These are phyloP conservation scores for Hymenopus coronatus DNA, from an alignment of 2,888 invertebrate species.

Conservation along the genomic window DNA sequence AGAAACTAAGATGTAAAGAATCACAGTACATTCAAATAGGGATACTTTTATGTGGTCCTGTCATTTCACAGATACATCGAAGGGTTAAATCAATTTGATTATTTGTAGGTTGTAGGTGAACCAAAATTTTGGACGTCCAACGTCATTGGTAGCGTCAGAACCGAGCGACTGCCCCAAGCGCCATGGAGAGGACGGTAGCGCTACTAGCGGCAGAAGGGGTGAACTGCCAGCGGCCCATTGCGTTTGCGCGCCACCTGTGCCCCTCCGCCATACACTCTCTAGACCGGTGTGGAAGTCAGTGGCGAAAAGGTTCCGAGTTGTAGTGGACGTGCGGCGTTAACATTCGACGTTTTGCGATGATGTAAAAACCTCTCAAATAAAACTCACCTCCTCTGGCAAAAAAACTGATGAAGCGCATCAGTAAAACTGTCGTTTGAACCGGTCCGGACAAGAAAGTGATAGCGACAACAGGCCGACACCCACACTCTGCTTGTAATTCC, in stretches of 20 bases:
- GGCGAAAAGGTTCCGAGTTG: neutral
- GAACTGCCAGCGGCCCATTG: neutral
- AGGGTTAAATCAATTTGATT: too few relatives aligned
- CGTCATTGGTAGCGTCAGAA: too few relatives aligned
- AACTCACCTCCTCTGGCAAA: neutral
- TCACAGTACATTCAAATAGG: too few relatives aligned
- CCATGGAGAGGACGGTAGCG: neutral
- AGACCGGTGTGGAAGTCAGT: neutral
- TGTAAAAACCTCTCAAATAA: neutral
- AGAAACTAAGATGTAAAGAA: too few relatives aligned
- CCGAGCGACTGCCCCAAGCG: neutral
- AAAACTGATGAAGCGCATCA: neutral
- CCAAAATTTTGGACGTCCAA: too few relatives aligned
- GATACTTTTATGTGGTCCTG: too few relatives aligned
- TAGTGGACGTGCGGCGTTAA: neutral
- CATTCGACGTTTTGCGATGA: neutral
- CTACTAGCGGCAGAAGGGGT: neutral
- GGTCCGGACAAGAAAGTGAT: neutral
- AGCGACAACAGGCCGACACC: neutral
- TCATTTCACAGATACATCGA: too few relatives aligned
- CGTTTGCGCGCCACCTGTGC: neutral
- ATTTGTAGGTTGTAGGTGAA: too few relatives aligned
- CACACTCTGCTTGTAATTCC: neutral
- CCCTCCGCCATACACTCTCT: neutral
- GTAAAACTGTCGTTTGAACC: neutral